Percentiles rank a stretch among this genome's conserved stretches.
Evolutionary conservation across 2,888 invertebrate genomes (phyloP).

Genomic region (Agrotis ipsilon): DNA sequence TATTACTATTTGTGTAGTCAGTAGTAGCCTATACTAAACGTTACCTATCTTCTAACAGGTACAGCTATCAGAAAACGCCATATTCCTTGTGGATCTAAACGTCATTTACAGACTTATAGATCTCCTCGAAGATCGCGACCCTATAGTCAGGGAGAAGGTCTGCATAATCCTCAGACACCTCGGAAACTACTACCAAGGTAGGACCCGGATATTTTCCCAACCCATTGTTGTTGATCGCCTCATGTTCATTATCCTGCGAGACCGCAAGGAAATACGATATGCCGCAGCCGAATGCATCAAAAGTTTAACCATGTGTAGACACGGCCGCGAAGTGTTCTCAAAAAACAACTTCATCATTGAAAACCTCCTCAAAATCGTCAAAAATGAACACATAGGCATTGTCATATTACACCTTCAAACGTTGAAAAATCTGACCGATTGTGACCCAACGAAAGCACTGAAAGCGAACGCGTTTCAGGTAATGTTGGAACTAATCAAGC

Average conservation of each 20-base stretch:
- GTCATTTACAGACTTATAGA: slow-evolving; percentile 81
- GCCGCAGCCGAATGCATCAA: slow-evolving; percentile 81
- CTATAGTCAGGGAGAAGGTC: slow-evolving; percentile 83
- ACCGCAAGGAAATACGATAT: slow-evolving; percentile 83
- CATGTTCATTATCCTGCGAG: slow-evolving; percentile 78
- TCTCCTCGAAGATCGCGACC: slow-evolving; percentile 77
- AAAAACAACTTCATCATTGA: slow-evolving; percentile 74
- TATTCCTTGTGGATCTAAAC: slow-evolving; percentile 81
- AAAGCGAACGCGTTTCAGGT: slow-evolving; percentile 82
- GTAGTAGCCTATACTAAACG: slow-evolving; percentile 52
- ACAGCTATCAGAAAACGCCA: slow-evolving; percentile 84
- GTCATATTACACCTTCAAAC: slow-evolving; percentile 82
- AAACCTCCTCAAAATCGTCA: slow-evolving; percentile 81
- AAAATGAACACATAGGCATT: slow-evolving; percentile 81
- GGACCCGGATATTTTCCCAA: slow-evolving; percentile 76
- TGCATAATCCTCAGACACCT: slow-evolving; percentile 80
- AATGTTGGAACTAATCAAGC: slow-evolving; percentile 76
- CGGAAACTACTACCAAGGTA: slow-evolving; percentile 80
- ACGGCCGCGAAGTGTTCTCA: slow-evolving; percentile 75
- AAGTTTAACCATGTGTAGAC: slow-evolving; percentile 73
- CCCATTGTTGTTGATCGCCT: slow-evolving; percentile 78
- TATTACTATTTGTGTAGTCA: neutral
- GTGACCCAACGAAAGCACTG: slow-evolving; percentile 75
- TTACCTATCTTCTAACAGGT: slow-evolving; percentile 70
- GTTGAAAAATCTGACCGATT: slow-evolving; percentile 76